Evolutionary conservation across 2,797 vertebrate genomes (phyloP), one percentile per base, ranked within the genome.

Genomic region (Mustela erminea): DNA sequence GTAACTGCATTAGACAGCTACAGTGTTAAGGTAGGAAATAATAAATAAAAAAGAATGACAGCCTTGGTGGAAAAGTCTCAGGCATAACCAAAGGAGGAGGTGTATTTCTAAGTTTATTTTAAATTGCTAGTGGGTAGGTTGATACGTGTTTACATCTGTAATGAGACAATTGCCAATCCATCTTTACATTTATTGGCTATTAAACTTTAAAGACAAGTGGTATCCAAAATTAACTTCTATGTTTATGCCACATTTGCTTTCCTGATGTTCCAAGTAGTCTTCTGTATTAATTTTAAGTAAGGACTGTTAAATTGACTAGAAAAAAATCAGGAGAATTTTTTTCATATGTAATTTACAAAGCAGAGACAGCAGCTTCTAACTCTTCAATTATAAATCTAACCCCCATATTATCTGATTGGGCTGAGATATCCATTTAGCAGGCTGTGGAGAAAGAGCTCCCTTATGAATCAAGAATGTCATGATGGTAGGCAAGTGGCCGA

Each of bases 151-250:
- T 95, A 94, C 72, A 68, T 82, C 56, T 27, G 25, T 56, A 87
- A 95, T 80, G 91, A 96, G 89, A 72, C 58, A 56, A 90, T 29
- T 64, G 54, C 60, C 91, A 62, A 41, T 84, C n/a, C 21, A 32
- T n/a, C 52, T 70, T 96, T 82, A 15, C 32, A 32, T 86, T 87
- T 90, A 89, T 86, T 93, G 75, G 43, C 90, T 38, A 85, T 96
- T 92, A 96, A 91, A 96, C 78, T 84, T 90, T 83, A 95, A 96
- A 72, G 83, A 54, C 84, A 23, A 84, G 32, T 64, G 49, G 41
- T 32, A 41, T 32, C 60, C 29, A 84, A 86, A 92, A 95, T 77
- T 68, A 83, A 72, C 56, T 87, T 81, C 29, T 20, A 4, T 82
- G 21, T 54, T 96, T 74, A 72, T 52, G 86, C 46, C 66, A 7